Evolutionary conservation across 2,888 invertebrate species (phyloP).

Genomic region (Orthosia cruda): DNA sequence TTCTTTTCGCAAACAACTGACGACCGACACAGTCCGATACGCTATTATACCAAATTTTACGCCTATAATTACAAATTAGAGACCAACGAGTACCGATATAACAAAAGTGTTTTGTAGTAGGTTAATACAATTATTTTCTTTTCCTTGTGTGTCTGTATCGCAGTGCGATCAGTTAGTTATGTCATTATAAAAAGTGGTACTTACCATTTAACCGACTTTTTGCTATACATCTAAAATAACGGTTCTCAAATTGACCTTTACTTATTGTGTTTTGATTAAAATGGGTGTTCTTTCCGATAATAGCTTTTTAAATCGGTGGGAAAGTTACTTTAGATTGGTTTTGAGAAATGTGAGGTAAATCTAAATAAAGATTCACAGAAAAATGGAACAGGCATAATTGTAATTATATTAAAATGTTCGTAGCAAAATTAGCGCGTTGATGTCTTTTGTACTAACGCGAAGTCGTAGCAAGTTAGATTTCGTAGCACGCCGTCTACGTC

Average conservation of each 20-base stretch:
- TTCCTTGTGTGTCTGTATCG: constrained; percentile 45
- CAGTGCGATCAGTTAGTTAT: constrained; percentile 61
- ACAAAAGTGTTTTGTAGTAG: constrained; percentile 72
- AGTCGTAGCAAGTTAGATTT: constrained; percentile 43
- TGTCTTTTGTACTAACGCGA: constrained; percentile 78
- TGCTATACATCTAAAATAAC: constrained; percentile 57
- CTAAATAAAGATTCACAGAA: neutral
- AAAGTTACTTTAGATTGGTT: constrained; percentile 41
- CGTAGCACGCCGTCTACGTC: constrained; percentile 61
- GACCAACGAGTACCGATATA: constrained; percentile 72
- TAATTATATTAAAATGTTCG: constrained; percentile 8
- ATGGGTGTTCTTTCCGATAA: constrained; percentile 43
- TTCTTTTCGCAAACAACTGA: constrained; percentile 84
- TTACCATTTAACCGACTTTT: constrained; percentile 62
- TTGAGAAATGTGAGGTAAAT: constrained; percentile 27
- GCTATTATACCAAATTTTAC: constrained; percentile 84
- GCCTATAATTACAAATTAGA: constrained; percentile 84
- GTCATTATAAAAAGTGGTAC: constrained; percentile 66
- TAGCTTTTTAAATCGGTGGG: constrained; percentile 36
- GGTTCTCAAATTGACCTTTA: constrained; percentile 60
- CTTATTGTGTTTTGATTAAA: constrained; percentile 62
- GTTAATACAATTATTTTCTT: constrained; percentile 72
- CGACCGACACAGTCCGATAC: constrained; percentile 78
- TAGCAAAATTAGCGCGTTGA: constrained; percentile 78
- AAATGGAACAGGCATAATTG: neutral